Evolutionary conservation across 2,797 vertebrate species (phyloP).

Genomic region (Hydrophis major): DNA sequence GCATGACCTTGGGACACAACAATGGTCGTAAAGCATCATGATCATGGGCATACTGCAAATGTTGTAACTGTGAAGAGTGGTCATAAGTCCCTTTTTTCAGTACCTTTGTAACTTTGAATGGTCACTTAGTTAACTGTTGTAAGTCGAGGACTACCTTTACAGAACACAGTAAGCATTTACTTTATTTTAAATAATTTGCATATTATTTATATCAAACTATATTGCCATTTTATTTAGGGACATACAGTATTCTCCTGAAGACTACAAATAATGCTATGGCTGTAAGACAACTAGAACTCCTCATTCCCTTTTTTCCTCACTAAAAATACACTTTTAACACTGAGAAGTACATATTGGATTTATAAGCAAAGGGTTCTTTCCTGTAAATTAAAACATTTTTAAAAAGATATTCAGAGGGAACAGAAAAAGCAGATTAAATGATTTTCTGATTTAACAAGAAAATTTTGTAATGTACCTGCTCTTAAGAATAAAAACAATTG

Average conservation of each 20-base stretch:
- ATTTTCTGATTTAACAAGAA: background rate
- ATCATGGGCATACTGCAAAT: no score
- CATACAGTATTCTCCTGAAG: background rate
- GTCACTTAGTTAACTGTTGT: no score
- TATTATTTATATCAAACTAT: background rate
- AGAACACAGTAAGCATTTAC: background rate
- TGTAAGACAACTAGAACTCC: background rate
- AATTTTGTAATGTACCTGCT: background rate
- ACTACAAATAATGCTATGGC: background rate
- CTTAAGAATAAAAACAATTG: background rate
- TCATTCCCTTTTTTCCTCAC: background rate
- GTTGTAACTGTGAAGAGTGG: no score
- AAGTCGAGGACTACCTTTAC: no score
- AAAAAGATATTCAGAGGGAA: background rate
- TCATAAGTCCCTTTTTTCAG: no score
- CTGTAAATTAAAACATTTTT: background rate
- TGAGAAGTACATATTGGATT: background rate
- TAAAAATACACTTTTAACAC: background rate
- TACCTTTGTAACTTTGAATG: no score
- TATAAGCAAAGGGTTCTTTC: background rate
- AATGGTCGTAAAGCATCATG: no score
- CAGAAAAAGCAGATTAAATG: background rate
- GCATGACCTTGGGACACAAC: no score
- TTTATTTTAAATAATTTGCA: background rate
- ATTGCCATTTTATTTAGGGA: background rate